A percentile compares a stretch with the other conserved stretches of the same genome.
These are phyloP conservation scores for Campoplex capitator DNA, from an alignment of 2,888 invertebrate species.

Conservation along the genomic window DNA sequence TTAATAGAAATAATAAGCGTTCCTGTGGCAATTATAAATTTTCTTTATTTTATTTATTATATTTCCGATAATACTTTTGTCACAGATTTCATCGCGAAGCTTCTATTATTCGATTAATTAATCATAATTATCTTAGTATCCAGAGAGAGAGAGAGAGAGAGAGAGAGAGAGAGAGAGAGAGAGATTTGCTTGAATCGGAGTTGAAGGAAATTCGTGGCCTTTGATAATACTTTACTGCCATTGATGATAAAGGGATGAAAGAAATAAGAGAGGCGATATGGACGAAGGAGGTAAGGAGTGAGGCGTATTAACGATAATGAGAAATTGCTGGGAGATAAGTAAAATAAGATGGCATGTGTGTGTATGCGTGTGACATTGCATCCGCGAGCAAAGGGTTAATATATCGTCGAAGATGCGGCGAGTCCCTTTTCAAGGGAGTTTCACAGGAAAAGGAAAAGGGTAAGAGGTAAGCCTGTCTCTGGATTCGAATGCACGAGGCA, in stretches of 20 bases:
- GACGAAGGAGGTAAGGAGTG: background rate
- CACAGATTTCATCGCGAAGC: background rate
- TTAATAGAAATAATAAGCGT: background rate
- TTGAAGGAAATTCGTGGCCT: background rate
- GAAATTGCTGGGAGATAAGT: slow-evolving; percentile 11
- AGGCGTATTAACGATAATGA: background rate
- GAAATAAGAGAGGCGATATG: background rate
- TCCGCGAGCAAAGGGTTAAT: background rate
- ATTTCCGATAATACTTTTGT: background rate
- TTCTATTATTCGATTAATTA: background rate
- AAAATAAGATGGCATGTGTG: slow-evolving; percentile 13
- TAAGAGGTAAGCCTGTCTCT: slow-evolving; percentile 1
- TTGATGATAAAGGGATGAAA: background rate
- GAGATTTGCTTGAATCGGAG: background rate
- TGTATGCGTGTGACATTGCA: background rate
- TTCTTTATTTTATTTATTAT: background rate
- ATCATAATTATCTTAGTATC: background rate
- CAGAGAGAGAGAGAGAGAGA: background rate
- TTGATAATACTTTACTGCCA: background rate
- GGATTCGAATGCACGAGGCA: background rate
- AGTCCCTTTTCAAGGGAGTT: slow-evolving; percentile 23
- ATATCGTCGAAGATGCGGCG: slow-evolving; percentile 53
- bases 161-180: too few relatives aligned
- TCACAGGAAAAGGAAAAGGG: slow-evolving; percentile 17
- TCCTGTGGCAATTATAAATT: too few relatives aligned